Base-by-base conservation (phyloP, 2,797 vertebrate genomes). In the Petrocephalus sullivani region DNA sequence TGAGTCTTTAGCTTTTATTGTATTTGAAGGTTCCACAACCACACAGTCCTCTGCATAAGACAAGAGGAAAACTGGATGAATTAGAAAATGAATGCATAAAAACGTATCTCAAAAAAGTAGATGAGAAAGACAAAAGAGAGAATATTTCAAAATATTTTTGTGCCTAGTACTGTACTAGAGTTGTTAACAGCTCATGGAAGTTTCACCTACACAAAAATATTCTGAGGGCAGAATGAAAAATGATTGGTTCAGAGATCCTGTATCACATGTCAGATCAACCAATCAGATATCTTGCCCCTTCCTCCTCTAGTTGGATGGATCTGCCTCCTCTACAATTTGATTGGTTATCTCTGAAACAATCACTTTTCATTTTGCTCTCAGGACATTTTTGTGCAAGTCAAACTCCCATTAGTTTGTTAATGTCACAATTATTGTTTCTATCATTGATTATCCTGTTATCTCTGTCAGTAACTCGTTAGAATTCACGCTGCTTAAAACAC, bases 31-130 rank as follows among this genome's bases (percentile, higher is more conserved):
- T 89, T 95, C 95, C 0, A 95, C 90, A 89, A 95, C 94, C 90
- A 95, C 89, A 87, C 94, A 95, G 91, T 95, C 96, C 83, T 95
- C 95, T 95, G 94, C 89, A 82, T 87, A 89, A 90, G 88, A 89
- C 0, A 58, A 41, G 61, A 91, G 83, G 90, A 88, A 90, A 23
- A 75, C 16, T 57, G 60, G 88, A 88, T 88, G 90, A 90, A 54
- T 60, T 61, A 51, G 53, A 75, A 86, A 54, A 56, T 58, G 86
- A 51, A 21, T 14, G 51, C n/a, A 23, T 7, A 82, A 81, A 21
- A 88, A 87, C 6, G 56, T 21, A 56, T 49, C 86, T 90, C 51
- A 14, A 49, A 81, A 88, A 85, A 87, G 84, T 71, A 14, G 3
- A 78, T 83, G 89, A 93, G 90, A 93, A 92, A 92, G 12, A 23